Evolutionary conservation across 2,113 vertebrate species (phyloP).

Genomic region (Brachyhypopomus occidentalis): DNA sequence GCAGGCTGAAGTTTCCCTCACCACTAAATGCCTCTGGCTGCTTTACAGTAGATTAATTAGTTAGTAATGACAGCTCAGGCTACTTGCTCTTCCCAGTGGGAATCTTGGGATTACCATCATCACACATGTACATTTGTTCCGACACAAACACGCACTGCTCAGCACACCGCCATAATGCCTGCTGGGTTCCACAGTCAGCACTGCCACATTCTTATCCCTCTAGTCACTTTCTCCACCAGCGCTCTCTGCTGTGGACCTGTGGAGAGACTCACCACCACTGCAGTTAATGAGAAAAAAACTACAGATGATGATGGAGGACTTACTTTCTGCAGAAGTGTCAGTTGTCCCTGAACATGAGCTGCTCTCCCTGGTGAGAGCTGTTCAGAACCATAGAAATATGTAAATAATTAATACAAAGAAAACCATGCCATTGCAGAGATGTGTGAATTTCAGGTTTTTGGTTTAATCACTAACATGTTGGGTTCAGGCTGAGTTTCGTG

Average conservation of each 20-base stretch:
- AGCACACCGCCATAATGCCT: neutral
- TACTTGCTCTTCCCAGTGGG: neutral
- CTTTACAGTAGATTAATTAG: neutral
- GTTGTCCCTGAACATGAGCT: neutral
- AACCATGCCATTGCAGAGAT: neutral
- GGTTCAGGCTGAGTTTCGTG: neutral
- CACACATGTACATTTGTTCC: neutral
- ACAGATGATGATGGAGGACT: constrained; percentile 16
- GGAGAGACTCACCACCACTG: too few species aligned
- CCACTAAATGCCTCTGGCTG: neutral
- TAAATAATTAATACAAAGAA: constrained; percentile 24
- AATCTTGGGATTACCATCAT: neutral
- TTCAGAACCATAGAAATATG: neutral
- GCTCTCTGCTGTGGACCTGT: too few species aligned
- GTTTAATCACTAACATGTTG: constrained; percentile 23
- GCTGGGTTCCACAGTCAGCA: neutral
- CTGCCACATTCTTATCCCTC: neutral
- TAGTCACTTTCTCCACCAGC: neutral
- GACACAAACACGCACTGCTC: neutral
- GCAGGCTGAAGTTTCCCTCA: neutral
- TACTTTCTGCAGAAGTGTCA: neutral
- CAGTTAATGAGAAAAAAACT: neutral
- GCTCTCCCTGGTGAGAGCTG: neutral
- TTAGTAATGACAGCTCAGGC: neutral
- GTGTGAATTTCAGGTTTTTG: neutral